These are phyloP conservation scores for Bryconaethiops microstoma DNA, from an alignment of 2,797 vertebrate species.

Conservation along the genomic window DNA sequence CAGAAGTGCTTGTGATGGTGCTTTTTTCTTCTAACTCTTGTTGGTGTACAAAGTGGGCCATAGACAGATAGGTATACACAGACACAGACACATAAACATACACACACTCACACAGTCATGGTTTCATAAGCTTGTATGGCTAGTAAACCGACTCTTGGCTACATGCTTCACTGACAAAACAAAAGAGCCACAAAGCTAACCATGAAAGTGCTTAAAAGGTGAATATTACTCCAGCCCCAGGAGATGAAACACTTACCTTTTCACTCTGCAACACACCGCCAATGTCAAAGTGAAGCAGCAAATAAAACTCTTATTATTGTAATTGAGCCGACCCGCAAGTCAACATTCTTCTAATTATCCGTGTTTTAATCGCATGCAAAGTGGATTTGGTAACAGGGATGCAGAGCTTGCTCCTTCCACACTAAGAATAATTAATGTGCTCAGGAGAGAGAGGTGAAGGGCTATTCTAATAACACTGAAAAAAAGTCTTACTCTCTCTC, in stretches of 20 bases:
- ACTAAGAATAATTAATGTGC: slow-evolving; percentile 51
- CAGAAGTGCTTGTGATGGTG: slow-evolving; percentile 67
- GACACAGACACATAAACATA: not conserved
- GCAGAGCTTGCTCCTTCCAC: slow-evolving; percentile 44
- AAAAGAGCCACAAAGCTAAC: slow-evolving; percentile 28
- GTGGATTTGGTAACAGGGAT: slow-evolving; percentile 47
- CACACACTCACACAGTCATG: not conserved
- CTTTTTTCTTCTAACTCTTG: slow-evolving; percentile 53
- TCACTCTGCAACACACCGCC: slow-evolving; percentile 39
- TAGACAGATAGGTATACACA: not conserved
- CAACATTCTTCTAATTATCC: slow-evolving; percentile 63
- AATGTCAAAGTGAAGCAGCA: slow-evolving; percentile 55
- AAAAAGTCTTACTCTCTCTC: slow-evolving; percentile 7
- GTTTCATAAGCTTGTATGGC: slow-evolving; percentile 12
- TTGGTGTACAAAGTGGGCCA: slow-evolving; percentile 66
- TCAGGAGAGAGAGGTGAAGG: slow-evolving; percentile 27
- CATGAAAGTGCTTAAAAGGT: slow-evolving; percentile 29
- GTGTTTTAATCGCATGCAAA: slow-evolving; percentile 62
- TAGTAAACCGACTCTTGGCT: slow-evolving; percentile 14
- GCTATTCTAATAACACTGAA: slow-evolving; percentile 46
- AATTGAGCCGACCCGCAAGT: slow-evolving; percentile 60
- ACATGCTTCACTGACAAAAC: slow-evolving; percentile 39
- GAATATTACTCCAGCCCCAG: slow-evolving; percentile 28
- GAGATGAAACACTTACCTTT: slow-evolving; percentile 28
- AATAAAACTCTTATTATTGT: slow-evolving; percentile 59